A percentile compares a stretch with the other conserved stretches of the same genome.
Evolutionary conservation across 2,113 vertebrate genomes (phyloP).

Genomic region (Alethe castanea): DNA sequence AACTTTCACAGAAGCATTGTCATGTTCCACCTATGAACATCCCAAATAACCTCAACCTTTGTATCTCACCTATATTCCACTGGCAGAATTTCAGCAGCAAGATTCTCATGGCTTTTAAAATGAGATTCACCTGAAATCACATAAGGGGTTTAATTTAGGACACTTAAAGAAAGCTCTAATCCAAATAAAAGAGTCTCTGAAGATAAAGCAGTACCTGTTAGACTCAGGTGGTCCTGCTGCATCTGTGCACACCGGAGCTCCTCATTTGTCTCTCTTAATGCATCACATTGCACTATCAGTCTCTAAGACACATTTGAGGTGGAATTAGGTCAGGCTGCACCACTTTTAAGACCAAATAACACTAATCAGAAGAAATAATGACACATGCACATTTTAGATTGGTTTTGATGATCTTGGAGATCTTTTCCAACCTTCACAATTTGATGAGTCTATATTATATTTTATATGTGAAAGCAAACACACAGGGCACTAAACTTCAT

Average conservation of each 20-base stretch:
- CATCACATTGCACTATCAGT: constrained; percentile 89
- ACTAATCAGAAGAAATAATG: not conserved
- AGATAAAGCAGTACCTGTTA: constrained; percentile 78
- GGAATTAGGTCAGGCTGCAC: not conserved
- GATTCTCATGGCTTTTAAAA: constrained; percentile 82
- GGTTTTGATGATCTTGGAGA: not conserved
- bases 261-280: constrained; percentile 92
- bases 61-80: constrained; percentile 87
- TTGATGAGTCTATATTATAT: accelerated
- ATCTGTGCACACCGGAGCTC: constrained; percentile 91
- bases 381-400: not conserved
- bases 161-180: not conserved
- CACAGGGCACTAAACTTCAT: not conserved
- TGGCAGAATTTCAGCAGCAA: constrained; percentile 93
- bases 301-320: constrained; percentile 71
- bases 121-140: constrained; percentile 73
- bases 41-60: not conserved
- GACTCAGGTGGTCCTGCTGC: constrained; percentile 88
- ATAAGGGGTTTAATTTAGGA: not conserved
- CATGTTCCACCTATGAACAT: not conserved
- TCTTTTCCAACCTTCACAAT: not conserved
- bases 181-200: not conserved
- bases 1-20: not conserved
- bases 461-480: not conserved
- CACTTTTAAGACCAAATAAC: not conserved